phyloP scores from a whole-genome alignment of 2,113 vertebrate genomes.

The Megaleporinus macrocephalus region DNA sequence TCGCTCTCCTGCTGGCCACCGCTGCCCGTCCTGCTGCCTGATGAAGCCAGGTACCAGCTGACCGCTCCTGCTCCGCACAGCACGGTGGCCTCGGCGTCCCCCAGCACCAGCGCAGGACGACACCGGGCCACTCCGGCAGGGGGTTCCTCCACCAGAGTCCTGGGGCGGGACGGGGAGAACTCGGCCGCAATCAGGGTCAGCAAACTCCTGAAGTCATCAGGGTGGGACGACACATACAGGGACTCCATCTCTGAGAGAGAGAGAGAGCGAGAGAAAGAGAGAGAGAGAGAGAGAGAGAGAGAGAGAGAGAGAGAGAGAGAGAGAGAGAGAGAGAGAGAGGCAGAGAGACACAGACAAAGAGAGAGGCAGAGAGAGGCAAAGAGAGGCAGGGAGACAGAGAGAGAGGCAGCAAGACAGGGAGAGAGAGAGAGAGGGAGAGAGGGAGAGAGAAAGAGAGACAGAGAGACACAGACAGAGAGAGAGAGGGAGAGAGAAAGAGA shows the following conservation, averaged over 20 bases:
- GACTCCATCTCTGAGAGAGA: constrained; percentile 76
- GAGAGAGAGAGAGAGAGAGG: too few species aligned
- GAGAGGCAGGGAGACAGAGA: too few species aligned
- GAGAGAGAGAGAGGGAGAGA: too few species aligned
- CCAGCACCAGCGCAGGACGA: constrained; percentile 77
- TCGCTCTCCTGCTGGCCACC: constrained; percentile 75
- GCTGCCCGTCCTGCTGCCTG: constrained; percentile 72
- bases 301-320: too few species aligned
- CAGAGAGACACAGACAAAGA: too few species aligned
- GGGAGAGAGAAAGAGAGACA: too few species aligned
- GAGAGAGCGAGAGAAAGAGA: background rate
- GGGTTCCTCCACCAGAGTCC: constrained; percentile 62
- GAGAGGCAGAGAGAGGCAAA: too few species aligned
- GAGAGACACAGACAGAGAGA: too few species aligned
- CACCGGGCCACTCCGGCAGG: constrained; percentile 67
- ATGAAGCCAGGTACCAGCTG: constrained; percentile 81
- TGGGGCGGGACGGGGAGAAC: constrained; percentile 64
- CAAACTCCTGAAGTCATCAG: constrained; percentile 85
- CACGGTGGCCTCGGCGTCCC: constrained; percentile 58
- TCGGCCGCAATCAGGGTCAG: constrained; percentile 81
- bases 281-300: background rate
- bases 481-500: too few species aligned
- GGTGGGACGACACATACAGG: constrained; percentile 83
- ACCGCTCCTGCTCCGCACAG: constrained; percentile 83
- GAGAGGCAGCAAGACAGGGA: too few species aligned